Base-by-base conservation (phyloP, 1,140 invertebrate species). In the Bombus consobrinus region DNA sequence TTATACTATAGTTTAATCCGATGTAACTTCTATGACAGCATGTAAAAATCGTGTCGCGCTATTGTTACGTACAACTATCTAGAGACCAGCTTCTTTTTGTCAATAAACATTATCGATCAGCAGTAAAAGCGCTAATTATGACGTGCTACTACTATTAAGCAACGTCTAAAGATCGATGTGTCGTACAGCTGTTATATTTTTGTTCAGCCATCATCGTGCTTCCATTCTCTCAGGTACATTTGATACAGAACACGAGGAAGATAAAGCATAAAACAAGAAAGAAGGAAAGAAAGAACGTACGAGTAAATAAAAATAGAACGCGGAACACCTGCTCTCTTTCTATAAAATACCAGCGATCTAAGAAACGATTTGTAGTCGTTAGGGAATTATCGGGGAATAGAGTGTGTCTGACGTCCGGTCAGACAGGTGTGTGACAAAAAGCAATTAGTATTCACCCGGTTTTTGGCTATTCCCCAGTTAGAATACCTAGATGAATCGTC, bases 401-500 rank as follows among this genome's bases (percentile, higher is more conserved):
- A n/a, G n/a, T 13, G 28, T 2, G 22, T 10, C 41, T 22, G 39
- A 22, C 25, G 8, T 25, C 12, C 12, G 18, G 12, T 28, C 59
- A 9, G 53, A 25, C 82, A 80, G 83, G 83, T 80, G 83, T 80
- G 39, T 2, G 25, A 34, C 10, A 25, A 12, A 15, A 2, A 18
- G 12, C 9, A 83, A 77, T 83, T 69, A 78, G 57, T 66, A 84
- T 87, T 78, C 85, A 53, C 47, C 53, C 32, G 34, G n/a, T 81
- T 87, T 85, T 85, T 22, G 47, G 53, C n/a, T 69, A 37, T 80
- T 47, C 71, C 13, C 9, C 34, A 28, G 28, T 75, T 78, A 78
- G 15, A 34, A 32, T 9, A 66, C 12, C 59, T n/a, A 12, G 75
- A 25, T 41, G 57, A 71, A 32, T 25, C 32, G 22, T 43, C 39